phyloP scores from a whole-genome alignment of 2,888 invertebrate genomes.

The Noctua janthe region DNA sequence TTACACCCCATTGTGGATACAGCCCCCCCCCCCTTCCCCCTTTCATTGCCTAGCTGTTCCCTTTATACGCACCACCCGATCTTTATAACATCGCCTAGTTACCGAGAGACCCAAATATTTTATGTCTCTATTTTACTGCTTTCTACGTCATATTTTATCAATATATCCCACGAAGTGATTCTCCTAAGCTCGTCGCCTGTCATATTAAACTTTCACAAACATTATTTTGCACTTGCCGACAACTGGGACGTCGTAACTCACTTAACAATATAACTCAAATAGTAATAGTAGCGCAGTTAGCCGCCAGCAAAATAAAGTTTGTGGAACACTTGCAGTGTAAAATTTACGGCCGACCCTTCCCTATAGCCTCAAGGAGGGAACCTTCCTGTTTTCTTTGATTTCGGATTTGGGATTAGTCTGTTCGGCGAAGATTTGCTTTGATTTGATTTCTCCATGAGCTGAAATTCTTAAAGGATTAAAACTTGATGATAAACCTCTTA shows the following conservation, averaged over 20 bases:
- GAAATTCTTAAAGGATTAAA: background rate
- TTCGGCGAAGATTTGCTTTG: slow-evolving; percentile 21
- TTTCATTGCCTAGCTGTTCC: slow-evolving; percentile 12
- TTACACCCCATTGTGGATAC: slow-evolving; percentile 46
- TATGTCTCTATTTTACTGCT: slow-evolving; percentile 63
- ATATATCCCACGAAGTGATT: slow-evolving; percentile 60
- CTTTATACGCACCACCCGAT: slow-evolving; percentile 40
- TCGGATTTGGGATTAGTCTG: slow-evolving; percentile 28
- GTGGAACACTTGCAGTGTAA: slow-evolving; percentile 63
- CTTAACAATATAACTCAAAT: slow-evolving; percentile 32
- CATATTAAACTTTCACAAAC: slow-evolving; percentile 63
- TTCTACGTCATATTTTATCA: slow-evolving; percentile 64
- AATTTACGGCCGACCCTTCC: slow-evolving; percentile 63
- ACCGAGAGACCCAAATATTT: slow-evolving; percentile 61
- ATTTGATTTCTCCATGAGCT: slow-evolving; percentile 6
- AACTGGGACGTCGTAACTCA: slow-evolving; percentile 36
- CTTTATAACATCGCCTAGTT: slow-evolving; percentile 50
- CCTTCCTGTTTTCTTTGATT: slow-evolving; percentile 50
- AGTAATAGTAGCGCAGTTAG: slow-evolving; percentile 43
- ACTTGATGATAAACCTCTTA: background rate
- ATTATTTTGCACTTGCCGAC: slow-evolving; percentile 56
- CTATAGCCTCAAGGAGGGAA: slow-evolving; percentile 40
- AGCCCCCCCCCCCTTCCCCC: slow-evolving; percentile 10
- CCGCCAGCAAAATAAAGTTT: slow-evolving; percentile 55
- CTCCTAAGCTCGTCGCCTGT: slow-evolving; percentile 60